These are phyloP conservation scores for Bhutanitis thaidina DNA, from an alignment of 2,888 invertebrate genomes.

Conservation along the genomic window DNA sequence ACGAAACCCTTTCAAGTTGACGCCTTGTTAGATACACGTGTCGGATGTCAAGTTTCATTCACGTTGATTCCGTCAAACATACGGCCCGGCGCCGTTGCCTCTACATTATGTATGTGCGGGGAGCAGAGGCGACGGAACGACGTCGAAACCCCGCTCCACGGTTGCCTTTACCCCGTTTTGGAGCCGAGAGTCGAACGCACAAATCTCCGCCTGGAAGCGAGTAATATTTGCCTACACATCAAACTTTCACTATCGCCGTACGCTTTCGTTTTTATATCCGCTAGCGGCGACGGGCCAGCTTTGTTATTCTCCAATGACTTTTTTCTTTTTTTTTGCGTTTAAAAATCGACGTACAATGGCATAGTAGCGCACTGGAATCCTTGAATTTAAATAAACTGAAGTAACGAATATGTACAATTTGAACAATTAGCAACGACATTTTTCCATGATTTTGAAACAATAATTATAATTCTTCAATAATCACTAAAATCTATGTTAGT, in stretches of 20 bases:
- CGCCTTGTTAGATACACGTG: conserved; percentile 55
- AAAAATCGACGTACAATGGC: conserved; percentile 1
- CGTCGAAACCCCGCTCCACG: conserved; percentile 41
- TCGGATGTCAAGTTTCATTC: conserved; percentile 69
- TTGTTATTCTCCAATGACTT: conserved; percentile 56
- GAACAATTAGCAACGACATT: no score
- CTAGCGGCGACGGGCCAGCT: conserved; percentile 54
- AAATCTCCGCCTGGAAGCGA: conserved; percentile 72
- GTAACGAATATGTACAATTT: no score
- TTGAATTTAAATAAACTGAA: no score
- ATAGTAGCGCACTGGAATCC: neutral
- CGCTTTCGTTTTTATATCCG: conserved; percentile 77
- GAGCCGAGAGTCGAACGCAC: conserved; percentile 63
- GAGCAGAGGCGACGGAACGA: conserved; percentile 41
- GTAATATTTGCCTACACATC: conserved; percentile 79
- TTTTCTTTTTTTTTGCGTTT: conserved; percentile 39
- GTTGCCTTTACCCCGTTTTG: conserved; percentile 60
- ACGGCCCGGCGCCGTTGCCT: conserved; percentile 43
- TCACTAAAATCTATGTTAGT: no score
- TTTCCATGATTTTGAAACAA: no score
- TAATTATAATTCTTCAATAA: no score
- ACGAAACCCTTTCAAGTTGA: conserved; percentile 45
- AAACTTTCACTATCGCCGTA: conserved; percentile 76
- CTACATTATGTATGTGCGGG: conserved; percentile 60
- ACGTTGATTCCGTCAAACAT: conserved; percentile 62